Conservation (phyloP, 2,797 vertebrate species). For the Gallirallus australis region DNA sequence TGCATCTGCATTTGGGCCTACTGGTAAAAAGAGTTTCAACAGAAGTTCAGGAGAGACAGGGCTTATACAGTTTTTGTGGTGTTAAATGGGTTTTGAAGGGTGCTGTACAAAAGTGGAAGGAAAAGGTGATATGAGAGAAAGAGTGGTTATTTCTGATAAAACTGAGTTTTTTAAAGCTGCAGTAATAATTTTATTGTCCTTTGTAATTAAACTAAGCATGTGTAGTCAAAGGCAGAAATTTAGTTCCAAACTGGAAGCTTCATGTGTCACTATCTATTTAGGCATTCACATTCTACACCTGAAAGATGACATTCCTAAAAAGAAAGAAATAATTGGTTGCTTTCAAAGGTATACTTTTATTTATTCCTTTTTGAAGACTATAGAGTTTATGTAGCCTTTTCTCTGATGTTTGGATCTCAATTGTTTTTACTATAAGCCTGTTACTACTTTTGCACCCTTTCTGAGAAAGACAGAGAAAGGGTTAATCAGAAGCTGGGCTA, state of each 20-base stretch:
- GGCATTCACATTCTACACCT: background rate
- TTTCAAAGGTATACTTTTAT: background rate
- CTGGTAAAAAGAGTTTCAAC: background rate
- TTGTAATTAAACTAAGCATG: background rate
- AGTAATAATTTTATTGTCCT: background rate
- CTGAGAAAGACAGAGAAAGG: background rate
- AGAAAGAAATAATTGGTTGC: no score
- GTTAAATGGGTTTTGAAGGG: background rate
- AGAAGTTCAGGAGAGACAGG: background rate
- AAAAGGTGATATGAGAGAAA: background rate
- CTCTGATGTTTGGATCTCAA: background rate
- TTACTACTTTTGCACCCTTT: background rate
- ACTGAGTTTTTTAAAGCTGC: background rate
- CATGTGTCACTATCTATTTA: background rate
- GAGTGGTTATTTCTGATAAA: background rate
- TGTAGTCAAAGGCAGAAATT: background rate
- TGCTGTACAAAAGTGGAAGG: background rate
- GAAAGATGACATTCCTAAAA: background rate
- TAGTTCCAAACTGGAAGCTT: background rate
- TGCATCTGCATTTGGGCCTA: background rate
- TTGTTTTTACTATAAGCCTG: background rate
- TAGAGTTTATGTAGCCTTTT: background rate
- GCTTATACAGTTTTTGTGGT: accelerated
- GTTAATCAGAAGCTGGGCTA: background rate
- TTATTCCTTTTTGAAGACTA: background rate